phyloP scores from a whole-genome alignment of 1,140 invertebrate genomes.

The Sitodiplosis mosellana region DNA sequence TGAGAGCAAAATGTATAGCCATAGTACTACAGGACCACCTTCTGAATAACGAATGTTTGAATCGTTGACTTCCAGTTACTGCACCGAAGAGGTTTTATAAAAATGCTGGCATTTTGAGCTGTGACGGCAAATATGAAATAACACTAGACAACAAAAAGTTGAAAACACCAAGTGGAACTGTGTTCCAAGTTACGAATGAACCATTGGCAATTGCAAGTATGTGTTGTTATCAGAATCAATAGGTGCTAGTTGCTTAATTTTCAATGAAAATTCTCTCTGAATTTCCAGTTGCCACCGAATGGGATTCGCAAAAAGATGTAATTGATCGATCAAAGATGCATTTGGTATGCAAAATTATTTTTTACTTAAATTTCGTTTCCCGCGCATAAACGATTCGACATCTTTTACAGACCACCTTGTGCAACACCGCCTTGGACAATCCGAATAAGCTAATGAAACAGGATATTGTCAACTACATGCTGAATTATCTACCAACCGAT shows the following conservation, averaged over 20 bases:
- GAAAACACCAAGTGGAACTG: conserved; percentile 67
- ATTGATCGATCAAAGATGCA: conserved; percentile 57
- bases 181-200: conserved; percentile 65
- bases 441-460: conserved; percentile 59
- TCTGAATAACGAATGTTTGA: too few species aligned
- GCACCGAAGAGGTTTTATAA: conserved; percentile 49
- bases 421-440: conserved; percentile 82
- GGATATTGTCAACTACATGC: conserved; percentile 56
- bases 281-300: conserved; percentile 54
- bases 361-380: conserved; percentile 5
- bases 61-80: conserved; percentile 6
- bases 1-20: too few species aligned
- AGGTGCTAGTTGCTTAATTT: conserved; percentile 51
- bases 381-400: too few species aligned
- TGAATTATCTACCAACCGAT: conserved; percentile 75
- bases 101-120: conserved; percentile 37
- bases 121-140: conserved; percentile 46
- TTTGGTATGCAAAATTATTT: conserved; percentile 30
- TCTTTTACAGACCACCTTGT: conserved; percentile 56
- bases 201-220: conserved; percentile 57
- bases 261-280: conserved; percentile 55
- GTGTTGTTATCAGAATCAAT: conserved; percentile 48
- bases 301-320: conserved; percentile 57
- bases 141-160: conserved; percentile 66
- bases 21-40: too few species aligned